Conservation (phyloP, 2,113 vertebrate species). For the Xenus cinereus region DNA sequence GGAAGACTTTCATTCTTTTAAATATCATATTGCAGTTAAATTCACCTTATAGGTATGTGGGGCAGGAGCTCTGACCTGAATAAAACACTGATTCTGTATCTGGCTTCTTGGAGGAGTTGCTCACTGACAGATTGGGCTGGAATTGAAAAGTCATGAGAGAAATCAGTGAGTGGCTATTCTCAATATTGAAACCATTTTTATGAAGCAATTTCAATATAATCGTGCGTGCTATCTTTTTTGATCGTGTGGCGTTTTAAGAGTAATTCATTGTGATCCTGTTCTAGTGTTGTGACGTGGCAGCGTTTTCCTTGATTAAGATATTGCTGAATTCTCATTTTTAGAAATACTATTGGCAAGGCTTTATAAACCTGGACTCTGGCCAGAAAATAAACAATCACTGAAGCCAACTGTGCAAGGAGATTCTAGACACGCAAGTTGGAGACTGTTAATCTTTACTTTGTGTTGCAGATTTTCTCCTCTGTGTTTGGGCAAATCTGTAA, state of each 20-base stretch:
- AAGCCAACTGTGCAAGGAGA: background rate
- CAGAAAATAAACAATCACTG: background rate
- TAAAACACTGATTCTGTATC: background rate
- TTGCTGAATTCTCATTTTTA: slow-evolving; percentile 12
- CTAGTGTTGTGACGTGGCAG: background rate
- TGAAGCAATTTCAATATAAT: background rate
- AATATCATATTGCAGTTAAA: background rate
- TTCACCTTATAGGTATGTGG: background rate
- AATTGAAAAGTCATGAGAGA: background rate
- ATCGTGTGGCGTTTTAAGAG: background rate
- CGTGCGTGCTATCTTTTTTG: background rate
- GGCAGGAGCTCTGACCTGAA: background rate
- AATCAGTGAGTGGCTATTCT: background rate
- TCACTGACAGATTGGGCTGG: background rate
- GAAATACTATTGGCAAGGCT: background rate
- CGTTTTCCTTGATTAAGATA: background rate
- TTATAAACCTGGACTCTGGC: background rate
- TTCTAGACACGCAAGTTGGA: background rate
- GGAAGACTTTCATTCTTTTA: background rate
- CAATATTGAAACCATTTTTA: background rate
- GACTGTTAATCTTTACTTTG: background rate
- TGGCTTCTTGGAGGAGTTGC: background rate
- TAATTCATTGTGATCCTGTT: background rate
- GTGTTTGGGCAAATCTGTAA: background rate
- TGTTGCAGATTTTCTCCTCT: background rate